A percentile compares a stretch with the other conserved stretches of the same genome.
Conservation (phyloP, 2,888 invertebrate species). For the Halocaridina rubra region DNA sequence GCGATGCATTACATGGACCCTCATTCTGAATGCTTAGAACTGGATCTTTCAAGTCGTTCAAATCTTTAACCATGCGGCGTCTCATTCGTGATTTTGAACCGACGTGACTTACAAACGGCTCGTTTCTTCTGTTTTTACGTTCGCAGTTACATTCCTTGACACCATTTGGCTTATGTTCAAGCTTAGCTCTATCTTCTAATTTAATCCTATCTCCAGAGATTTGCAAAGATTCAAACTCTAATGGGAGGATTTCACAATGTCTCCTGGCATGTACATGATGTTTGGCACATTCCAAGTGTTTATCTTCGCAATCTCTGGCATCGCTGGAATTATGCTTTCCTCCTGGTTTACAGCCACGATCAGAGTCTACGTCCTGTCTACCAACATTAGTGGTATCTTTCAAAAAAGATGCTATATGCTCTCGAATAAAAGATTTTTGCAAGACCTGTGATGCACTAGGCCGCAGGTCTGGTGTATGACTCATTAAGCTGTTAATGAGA, state of each 20-base stretch:
- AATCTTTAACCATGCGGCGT: not conserved
- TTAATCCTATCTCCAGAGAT: constrained; percentile 39
- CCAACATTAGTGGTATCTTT: constrained; percentile 21
- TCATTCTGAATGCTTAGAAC: not conserved
- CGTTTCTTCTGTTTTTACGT: not conserved
- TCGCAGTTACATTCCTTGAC: constrained; percentile 32
- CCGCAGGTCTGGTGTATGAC: constrained; percentile 15
- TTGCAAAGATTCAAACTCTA: constrained; percentile 28
- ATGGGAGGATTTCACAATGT: constrained; percentile 11
- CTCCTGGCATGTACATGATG: not conserved
- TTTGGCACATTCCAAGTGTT: not conserved
- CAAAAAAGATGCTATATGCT: constrained; percentile 38
- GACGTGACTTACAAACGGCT: not conserved
- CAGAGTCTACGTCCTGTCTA: not conserved
- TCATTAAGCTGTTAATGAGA: constrained; percentile 10
- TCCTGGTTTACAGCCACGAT: not conserved
- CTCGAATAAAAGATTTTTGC: constrained; percentile 16
- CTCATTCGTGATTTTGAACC: not conserved
- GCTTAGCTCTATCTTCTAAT: not conserved
- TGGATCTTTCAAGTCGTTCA: not conserved
- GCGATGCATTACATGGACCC: not conserved
- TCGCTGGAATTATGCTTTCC: not conserved
- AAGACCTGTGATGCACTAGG: constrained; percentile 30
- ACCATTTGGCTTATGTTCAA: not conserved
- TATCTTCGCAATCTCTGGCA: not conserved